Evolutionary conservation across 2,888 invertebrate species (phyloP), one percentile per base, ranked within the genome.

Genomic region (Drosophila kuntzei): DNA sequence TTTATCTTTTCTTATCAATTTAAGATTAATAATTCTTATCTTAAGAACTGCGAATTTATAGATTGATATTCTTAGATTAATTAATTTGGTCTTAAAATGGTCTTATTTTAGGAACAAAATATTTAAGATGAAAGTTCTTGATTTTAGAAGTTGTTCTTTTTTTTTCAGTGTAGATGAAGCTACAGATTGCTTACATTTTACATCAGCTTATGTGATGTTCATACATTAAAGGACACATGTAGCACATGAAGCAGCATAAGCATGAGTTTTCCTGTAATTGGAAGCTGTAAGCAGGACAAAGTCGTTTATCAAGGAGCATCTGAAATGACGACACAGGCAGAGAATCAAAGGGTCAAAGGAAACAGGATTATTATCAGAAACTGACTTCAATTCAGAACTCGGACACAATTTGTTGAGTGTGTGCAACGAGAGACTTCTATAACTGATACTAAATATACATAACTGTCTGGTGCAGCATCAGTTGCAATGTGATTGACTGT

Each of bases 401-500:
- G 25, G 14, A 6, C 27, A 7, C 7, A 16, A 12, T n/a, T 39
- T 39, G 49, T 36, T 29, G 47, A 50, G 11, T 39, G 22, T n/a
- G 20, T 46, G 32, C 25, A 22, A 5, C 22, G 16, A 18, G 29
- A 12, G 22, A 9, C 32, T 50, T 41, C 20, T 7, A 49, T 29
- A 25, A 29, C 57, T 46, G 27, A 27, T 27, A 27, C 27, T 27
- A 32, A 20, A 7, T 14, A 14, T 32, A 44, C 22, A n/a, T 32
- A 16, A 44, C 27, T 47, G 20, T 25, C n/a, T 16, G 32, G 12
- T n/a, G 34, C 50, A 20, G 9, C 49, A 44, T 25, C 37, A 16
- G 53, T 54, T 34, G 32, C 41, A 34, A 16, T n/a, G 20, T 71
- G 71, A 72, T 71, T 75, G 67, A 64, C 60, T 72, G 43, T 54